These are phyloP conservation scores for Heliconius sara DNA, from an alignment of 2,888 invertebrate genomes.

Conservation along the genomic window DNA sequence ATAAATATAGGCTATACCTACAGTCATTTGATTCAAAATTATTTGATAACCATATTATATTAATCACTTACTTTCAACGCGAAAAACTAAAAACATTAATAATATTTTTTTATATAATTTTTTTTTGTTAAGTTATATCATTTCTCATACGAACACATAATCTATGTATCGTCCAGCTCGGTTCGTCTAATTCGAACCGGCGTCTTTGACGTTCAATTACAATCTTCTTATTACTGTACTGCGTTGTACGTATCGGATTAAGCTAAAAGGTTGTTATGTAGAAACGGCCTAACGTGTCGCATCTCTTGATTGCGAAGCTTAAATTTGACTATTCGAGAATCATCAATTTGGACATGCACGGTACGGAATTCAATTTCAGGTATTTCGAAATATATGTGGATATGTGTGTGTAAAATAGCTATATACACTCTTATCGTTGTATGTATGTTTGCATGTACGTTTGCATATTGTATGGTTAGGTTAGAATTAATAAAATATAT, in stretches of 20 bases:
- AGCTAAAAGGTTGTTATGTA: slow-evolving; percentile 76
- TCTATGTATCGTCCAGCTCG: slow-evolving; percentile 15
- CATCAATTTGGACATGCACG: slow-evolving; percentile 25
- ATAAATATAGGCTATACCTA: not conserved
- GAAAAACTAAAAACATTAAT: too few relatives aligned
- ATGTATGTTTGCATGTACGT: not conserved
- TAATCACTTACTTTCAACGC: too few relatives aligned
- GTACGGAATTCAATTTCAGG: slow-evolving; percentile 26
- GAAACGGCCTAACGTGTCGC: slow-evolving; percentile 66
- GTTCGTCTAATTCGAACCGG: slow-evolving; percentile 53
- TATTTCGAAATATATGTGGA: slow-evolving; percentile 18
- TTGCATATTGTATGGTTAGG: not conserved
- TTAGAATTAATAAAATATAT: not conserved
- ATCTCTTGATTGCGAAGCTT: slow-evolving; percentile 57
- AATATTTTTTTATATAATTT: too few relatives aligned
- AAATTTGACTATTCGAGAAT: slow-evolving; percentile 40
- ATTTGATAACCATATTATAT: not conserved
- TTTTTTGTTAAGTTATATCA: not conserved
- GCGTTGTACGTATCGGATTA: slow-evolving; percentile 69
- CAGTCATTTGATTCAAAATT: not conserved
- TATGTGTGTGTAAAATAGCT: not conserved
- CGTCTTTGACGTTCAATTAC: slow-evolving; percentile 76
- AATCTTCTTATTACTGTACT: slow-evolving; percentile 71
- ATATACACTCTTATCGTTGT: not conserved
- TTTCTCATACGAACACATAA: slow-evolving; percentile 14